Conservation (phyloP, 2,113 vertebrate genomes). For the Condylura cristata region DNA sequence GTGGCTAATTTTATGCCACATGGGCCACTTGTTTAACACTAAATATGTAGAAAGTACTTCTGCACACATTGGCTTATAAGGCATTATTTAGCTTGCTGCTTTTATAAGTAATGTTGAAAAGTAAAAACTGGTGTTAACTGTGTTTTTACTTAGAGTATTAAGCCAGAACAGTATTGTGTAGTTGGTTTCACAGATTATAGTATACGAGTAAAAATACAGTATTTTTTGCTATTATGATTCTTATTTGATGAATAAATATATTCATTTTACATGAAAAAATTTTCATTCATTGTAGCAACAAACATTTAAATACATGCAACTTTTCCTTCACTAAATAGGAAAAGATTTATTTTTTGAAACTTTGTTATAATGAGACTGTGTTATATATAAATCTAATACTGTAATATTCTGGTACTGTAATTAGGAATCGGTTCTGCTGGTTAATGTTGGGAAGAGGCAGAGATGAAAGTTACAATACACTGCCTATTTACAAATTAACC, state of each 20-base stretch:
- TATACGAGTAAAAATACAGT: constrained; percentile 46
- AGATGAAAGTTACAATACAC: constrained; percentile 63
- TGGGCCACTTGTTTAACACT: background rate
- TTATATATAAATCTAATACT: constrained; percentile 52
- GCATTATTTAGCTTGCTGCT: constrained; percentile 52
- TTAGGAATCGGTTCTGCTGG: constrained; percentile 75
- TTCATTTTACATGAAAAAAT: background rate
- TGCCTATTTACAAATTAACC: constrained; percentile 82
- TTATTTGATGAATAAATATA: constrained; percentile 26
- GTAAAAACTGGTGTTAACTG: constrained; percentile 53
- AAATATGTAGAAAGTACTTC: constrained; percentile 17
- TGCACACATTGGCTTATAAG: constrained; percentile 31
- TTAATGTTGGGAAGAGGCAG: constrained; percentile 58
- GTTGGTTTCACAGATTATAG: constrained; percentile 47
- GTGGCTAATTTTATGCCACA: constrained; percentile 54
- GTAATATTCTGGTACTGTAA: constrained; percentile 44
- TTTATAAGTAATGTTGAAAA: constrained; percentile 56
- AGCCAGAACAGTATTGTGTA: constrained; percentile 27
- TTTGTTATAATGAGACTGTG: background rate
- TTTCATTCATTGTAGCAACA: constrained; percentile 28
- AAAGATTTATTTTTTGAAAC: constrained; percentile 23
- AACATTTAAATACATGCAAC: background rate
- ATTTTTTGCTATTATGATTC: constrained; percentile 13
- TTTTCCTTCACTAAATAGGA: constrained; percentile 48
- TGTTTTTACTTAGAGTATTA: constrained; percentile 72